These are phyloP conservation scores for Prionace glauca DNA, from an alignment of 2,797 vertebrate genomes.

Conservation along the genomic window DNA sequence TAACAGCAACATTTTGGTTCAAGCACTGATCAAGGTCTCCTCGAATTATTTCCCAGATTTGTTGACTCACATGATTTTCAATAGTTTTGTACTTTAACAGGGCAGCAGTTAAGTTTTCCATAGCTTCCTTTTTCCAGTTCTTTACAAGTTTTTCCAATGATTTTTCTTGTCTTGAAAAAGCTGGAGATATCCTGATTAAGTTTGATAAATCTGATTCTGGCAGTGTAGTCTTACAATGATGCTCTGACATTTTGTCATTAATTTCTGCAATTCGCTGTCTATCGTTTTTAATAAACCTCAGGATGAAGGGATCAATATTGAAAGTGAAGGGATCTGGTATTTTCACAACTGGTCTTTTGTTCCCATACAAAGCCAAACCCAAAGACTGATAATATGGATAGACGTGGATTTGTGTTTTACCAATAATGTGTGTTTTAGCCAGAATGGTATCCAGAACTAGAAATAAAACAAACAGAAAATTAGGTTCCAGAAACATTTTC, in stretches of 20 bases:
- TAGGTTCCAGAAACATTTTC: background rate
- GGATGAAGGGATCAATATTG: conserved; percentile 54
- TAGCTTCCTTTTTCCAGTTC: conserved; percentile 57
- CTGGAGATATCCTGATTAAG: conserved; percentile 56
- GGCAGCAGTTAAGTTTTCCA: conserved; percentile 48
- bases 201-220: conserved; percentile 40
- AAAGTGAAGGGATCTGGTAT: conserved; percentile 62
- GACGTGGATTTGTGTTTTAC: conserved; percentile 54
- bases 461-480: conserved; percentile 42
- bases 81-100: conserved; percentile 57
- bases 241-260: conserved; percentile 55
- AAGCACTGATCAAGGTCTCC: conserved; percentile 46
- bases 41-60: conserved; percentile 60
- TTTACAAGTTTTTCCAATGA: conserved; percentile 49
- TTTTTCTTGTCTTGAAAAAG: conserved; percentile 55
- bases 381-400: conserved; percentile 66
- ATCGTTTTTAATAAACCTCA: conserved; percentile 58
- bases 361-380: conserved; percentile 65
- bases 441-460: conserved; percentile 61
- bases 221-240: conserved; percentile 61
- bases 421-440: conserved; percentile 53
- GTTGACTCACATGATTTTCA: background rate
- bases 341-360: conserved; percentile 61
- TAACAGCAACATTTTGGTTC: conserved; percentile 49
- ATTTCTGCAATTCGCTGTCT: conserved; percentile 53